A percentile compares a stretch with the other conserved stretches of the same genome.
These are phyloP conservation scores for Lophochroa leadbeateri DNA, from an alignment of 2,113 vertebrate genomes.

Conservation along the genomic window DNA sequence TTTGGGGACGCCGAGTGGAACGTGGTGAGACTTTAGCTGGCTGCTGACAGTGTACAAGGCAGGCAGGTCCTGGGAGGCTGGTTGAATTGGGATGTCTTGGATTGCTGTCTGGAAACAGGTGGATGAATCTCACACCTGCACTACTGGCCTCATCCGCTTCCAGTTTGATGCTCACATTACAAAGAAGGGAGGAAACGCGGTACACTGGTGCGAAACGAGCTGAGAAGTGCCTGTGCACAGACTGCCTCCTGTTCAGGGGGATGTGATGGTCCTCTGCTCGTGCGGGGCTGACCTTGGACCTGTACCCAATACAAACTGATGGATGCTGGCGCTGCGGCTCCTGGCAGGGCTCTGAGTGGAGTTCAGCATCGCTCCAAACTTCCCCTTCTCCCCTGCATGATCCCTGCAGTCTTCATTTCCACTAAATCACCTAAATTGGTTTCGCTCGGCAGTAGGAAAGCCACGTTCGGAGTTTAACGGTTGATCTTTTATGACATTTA, in stretches of 20 bases:
- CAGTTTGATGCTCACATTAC: rapidly evolving
- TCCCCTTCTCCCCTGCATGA: background rate
- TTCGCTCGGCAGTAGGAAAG: background rate
- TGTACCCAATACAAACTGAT: rapidly evolving
- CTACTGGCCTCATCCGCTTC: rapidly evolving
- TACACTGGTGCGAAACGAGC: rapidly evolving
- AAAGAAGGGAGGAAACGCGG: background rate
- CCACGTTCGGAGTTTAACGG: background rate
- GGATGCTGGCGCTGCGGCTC: background rate
- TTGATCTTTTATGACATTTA: constrained; percentile 70
- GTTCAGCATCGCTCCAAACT: background rate
- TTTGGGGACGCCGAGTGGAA: background rate
- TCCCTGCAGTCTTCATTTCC: constrained; percentile 11
- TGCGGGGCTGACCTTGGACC: rapidly evolving
- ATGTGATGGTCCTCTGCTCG: background rate
- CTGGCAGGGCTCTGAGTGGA: rapidly evolving
- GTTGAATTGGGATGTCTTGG: background rate
- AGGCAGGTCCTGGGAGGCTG: background rate
- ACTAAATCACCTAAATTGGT: background rate
- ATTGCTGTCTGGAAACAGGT: background rate
- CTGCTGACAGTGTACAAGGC: background rate
- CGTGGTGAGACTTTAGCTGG: background rate
- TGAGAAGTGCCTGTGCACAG: rapidly evolving
- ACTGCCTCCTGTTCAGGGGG: rapidly evolving
- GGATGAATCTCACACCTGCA: background rate